phyloP scores from a whole-genome alignment of 53 echinoderm and acorn worm species.

The Holothuria leucospilota region DNA sequence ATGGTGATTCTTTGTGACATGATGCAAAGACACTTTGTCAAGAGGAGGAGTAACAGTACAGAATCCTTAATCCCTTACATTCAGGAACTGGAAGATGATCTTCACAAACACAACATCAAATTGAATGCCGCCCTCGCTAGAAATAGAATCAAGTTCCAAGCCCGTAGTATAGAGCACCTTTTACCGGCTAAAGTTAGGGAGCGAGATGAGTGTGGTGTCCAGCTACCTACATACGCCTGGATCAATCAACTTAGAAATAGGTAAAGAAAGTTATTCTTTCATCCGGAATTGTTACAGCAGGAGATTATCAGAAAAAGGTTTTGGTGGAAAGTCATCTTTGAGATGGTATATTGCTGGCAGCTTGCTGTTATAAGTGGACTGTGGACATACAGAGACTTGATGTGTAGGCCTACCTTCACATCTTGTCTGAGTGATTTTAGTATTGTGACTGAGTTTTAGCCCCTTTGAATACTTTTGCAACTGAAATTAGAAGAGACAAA shows the following conservation, averaged over 20 bases:
- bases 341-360: no score
- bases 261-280: slow-evolving; percentile 37
- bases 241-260: slow-evolving; percentile 84
- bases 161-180: slow-evolving; percentile 81
- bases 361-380: no score
- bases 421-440: no score
- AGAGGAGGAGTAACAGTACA: slow-evolving; percentile 47
- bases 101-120: slow-evolving; percentile 74
- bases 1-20: slow-evolving; percentile 96
- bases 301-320: no score
- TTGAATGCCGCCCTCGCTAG: slow-evolving; percentile 93
- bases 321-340: no score
- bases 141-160: slow-evolving; percentile 93
- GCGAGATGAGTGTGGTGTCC: slow-evolving; percentile 72
- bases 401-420: no score
- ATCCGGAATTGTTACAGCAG: no score
- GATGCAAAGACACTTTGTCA: slow-evolving; percentile 79
- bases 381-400: no score
- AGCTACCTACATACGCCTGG: slow-evolving; percentile 89
- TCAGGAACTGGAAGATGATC: slow-evolving; percentile 87
- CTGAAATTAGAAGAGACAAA: no score
- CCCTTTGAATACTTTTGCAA: no score
- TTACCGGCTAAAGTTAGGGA: slow-evolving; percentile 70
- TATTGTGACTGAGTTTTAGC: no score
- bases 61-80: slow-evolving; percentile 83